phyloP scores from a whole-genome alignment of 2,113 vertebrate genomes.

The Bagarius yarrelli region DNA sequence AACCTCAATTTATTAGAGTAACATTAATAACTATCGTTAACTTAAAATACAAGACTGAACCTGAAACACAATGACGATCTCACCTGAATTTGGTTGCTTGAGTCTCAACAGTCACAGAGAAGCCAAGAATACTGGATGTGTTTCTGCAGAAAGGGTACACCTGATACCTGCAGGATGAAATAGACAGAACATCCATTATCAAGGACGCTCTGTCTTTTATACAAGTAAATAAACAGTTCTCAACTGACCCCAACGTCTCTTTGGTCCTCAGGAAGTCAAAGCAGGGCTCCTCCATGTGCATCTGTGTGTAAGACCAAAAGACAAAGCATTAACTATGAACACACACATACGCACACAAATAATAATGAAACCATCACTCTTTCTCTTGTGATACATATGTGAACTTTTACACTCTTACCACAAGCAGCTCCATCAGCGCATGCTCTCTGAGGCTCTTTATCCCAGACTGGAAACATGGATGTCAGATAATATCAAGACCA shows the following conservation, averaged over 20 bases:
- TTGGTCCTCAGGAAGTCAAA: slow-evolving; percentile 97
- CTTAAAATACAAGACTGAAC: background rate
- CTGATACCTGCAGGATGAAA: slow-evolving; percentile 78
- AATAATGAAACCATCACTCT: background rate
- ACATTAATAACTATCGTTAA: background rate
- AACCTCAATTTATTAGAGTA: background rate
- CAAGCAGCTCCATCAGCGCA: slow-evolving; percentile 93
- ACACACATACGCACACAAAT: background rate
- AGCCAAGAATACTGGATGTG: slow-evolving; percentile 92
- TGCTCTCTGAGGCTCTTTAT: slow-evolving; percentile 86
- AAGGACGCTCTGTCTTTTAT: background rate
- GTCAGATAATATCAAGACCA: background rate
- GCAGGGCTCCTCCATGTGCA: slow-evolving; percentile 98
- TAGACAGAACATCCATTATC: slow-evolving; percentile 4
- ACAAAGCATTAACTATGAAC: slow-evolving; percentile 17
- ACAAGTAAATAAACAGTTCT: background rate
- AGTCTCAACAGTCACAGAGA: slow-evolving; percentile 92
- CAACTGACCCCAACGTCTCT: slow-evolving; percentile 89
- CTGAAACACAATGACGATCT: slow-evolving; percentile 38
- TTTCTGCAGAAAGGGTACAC: slow-evolving; percentile 94
- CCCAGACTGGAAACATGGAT: slow-evolving; percentile 78
- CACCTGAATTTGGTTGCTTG: slow-evolving; percentile 95
- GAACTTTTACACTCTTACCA: slow-evolving; percentile 77
- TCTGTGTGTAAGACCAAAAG: slow-evolving; percentile 70
- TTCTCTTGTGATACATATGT: background rate